These are phyloP conservation scores for Dryomyza anilis DNA, from an alignment of 2,888 invertebrate genomes.

Conservation along the genomic window DNA sequence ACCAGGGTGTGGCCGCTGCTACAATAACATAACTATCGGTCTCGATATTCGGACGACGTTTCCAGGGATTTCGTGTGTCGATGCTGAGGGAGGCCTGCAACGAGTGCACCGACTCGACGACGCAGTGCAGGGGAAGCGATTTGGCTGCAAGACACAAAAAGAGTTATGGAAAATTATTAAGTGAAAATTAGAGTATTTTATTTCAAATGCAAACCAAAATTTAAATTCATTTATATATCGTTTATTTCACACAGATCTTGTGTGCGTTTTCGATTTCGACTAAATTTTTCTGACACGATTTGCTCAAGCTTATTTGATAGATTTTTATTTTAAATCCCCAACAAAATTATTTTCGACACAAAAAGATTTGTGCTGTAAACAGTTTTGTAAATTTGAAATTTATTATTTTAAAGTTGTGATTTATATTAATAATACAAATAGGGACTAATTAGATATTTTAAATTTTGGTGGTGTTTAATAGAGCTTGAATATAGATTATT, in stretches of 20 bases:
- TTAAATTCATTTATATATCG: neutral
- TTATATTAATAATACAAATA: no score
- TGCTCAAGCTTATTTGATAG: slow-evolving; percentile 7
- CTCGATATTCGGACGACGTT: slow-evolving; percentile 78
- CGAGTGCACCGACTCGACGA: slow-evolving; percentile 85
- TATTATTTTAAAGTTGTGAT: no score
- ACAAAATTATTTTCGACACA: neutral
- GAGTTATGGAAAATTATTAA: neutral
- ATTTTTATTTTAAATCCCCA: slow-evolving; percentile 16
- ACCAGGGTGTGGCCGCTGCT: slow-evolving; percentile 87
- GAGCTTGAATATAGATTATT: no score
- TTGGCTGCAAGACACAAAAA: slow-evolving; percentile 64
- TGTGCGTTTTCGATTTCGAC: neutral
- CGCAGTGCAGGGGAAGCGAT: slow-evolving; percentile 92
- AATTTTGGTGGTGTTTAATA: no score
- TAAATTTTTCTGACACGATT: slow-evolving; percentile 17
- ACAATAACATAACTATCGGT: slow-evolving; percentile 97
- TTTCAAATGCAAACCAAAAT: neutral
- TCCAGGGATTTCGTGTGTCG: slow-evolving; percentile 68
- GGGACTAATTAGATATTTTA: no score
- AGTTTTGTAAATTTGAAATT: no score
- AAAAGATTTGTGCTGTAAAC: no score
- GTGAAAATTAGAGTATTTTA: no score
- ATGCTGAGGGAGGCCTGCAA: slow-evolving; percentile 66
- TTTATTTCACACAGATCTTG: neutral